Evolutionary conservation across 2,797 vertebrate species (phyloP), one percentile per base, ranked within the genome.

Genomic region (Danionella dracula): DNA sequence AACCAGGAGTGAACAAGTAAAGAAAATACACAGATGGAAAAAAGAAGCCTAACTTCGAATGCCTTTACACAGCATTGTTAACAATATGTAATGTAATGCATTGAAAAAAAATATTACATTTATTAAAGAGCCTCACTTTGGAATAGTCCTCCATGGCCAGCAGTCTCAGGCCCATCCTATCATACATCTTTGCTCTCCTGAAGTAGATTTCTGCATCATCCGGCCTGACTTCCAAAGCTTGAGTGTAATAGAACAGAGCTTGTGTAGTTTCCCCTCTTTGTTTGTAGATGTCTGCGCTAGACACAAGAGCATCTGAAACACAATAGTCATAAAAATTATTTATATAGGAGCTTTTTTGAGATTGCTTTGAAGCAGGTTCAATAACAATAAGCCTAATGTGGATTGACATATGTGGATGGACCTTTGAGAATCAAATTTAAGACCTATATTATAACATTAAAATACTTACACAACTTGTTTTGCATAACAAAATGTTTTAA

Each of bases 101-200:
- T n/a, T n/a, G n/a, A n/a, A n/a, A n/a, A n/a, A n/a, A n/a, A n/a
- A n/a, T n/a, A n/a, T n/a, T n/a, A n/a, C n/a, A n/a, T n/a, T 27
- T 3, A 27, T 58, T 44, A 3, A 13, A n/a, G 16, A 6, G 12
- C 19, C 66, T 49, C 78, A 91, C 90, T 81, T 87, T 88, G 4
- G 77, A 57, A 21, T 88, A 92, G 79, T 91, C 88, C 50, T 90
- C 88, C 73, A 90, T 83, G 23, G 90, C 90, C 72, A 90, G 15
- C 12, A 84, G 4, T 4, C 76, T 66, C 1, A 77, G 75, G 54
- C 83, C 82, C 55, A 68, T 68, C 31, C 76, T 68, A 64, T 87
- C 84, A 64, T 86, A 77, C 80, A 88, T 45, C 61, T 88, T 77
- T 29, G 85, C 88, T 73, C 89, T 86, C 38, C 78, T 85, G 70